phyloP scores from a whole-genome alignment of 2,113 vertebrate genomes.

The Oncorhynchus nerka region DNA sequence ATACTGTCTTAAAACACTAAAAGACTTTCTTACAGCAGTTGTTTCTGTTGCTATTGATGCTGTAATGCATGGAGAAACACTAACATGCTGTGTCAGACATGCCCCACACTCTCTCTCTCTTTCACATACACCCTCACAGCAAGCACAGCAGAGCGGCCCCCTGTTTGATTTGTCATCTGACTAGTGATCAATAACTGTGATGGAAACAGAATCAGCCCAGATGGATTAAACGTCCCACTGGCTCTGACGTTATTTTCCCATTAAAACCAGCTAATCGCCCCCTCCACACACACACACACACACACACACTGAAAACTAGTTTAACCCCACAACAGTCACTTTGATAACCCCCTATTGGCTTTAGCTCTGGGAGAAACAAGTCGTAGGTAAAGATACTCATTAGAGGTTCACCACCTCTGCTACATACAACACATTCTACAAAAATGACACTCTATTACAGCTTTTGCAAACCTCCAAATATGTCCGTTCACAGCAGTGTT shows the following conservation, averaged over 20 bases:
- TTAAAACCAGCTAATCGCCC: constrained; percentile 74
- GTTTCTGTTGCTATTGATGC: neutral
- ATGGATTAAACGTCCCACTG: constrained; percentile 75
- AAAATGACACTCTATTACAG: no score
- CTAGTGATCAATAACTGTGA: constrained; percentile 73
- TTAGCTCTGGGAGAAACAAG: no score
- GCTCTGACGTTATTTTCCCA: constrained; percentile 74
- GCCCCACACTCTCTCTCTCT: constrained; percentile 7
- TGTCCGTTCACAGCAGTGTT: no score
- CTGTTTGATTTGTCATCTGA: constrained; percentile 71
- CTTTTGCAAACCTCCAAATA: no score
- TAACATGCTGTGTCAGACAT: neutral
- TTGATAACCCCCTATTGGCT: no score
- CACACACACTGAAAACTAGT: neutral
- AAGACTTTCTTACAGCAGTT: no score
- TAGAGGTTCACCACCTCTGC: no score
- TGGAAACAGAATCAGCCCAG: constrained; percentile 77
- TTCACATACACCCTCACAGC: constrained; percentile 13
- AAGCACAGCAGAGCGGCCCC: neutral
- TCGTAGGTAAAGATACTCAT: no score
- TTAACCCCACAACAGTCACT: no score
- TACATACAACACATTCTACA: no score
- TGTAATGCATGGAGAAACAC: neutral
- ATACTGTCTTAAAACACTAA: no score
- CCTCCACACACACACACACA: constrained; percentile 23